Base-by-base conservation (phyloP, 2,888 invertebrate species). In the Sialis lutaria region DNA sequence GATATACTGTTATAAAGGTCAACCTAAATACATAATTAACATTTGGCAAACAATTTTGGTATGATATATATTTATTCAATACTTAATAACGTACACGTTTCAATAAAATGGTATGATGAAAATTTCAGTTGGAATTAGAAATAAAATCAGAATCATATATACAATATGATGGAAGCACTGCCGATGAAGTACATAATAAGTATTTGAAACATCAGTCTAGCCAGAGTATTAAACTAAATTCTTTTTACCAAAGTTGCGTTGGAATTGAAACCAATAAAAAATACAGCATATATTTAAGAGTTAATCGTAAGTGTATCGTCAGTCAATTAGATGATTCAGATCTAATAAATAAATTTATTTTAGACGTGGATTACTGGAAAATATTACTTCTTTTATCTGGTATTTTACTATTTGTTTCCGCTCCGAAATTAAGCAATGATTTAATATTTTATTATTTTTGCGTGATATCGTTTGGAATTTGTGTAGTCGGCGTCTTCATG, bases 391-490 rank as follows among this genome's bases (percentile, higher is more conserved):
- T 85, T 59, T 47, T 64, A 0, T 12, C 70, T n/a, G 92, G 91
- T 2, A 55, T 85, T 1, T 49, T 73, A 0, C 55, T 87, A 33
- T 85, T 89, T 63, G 71, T 80, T 55, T 73, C 71, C 46, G 86
- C 89, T 0, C 70, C 72, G 2, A 72, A 68, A 46, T 65, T 93
- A 46, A 84, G 89, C 53, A 72, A 75, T 50, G 92, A 92, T 59
- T 71, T 79, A 0, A 54, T 86, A 9, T 91, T 95, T 62, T 92
- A 91, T 63, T 93, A 93, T 57, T 62, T 88, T 2, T 82, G 85
- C 54, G 92, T 92, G 0, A 68, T 91, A 32, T 62, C 77, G 1
- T 61, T 92, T 31, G 93, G 93, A 8, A 76, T 92, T 32, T 74
- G 78, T 49, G 84, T 86, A 0, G 92, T 92, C 0, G 71, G 89